Conservation (phyloP, 1,140 invertebrate species). For the Drosophila pachea region DNA sequence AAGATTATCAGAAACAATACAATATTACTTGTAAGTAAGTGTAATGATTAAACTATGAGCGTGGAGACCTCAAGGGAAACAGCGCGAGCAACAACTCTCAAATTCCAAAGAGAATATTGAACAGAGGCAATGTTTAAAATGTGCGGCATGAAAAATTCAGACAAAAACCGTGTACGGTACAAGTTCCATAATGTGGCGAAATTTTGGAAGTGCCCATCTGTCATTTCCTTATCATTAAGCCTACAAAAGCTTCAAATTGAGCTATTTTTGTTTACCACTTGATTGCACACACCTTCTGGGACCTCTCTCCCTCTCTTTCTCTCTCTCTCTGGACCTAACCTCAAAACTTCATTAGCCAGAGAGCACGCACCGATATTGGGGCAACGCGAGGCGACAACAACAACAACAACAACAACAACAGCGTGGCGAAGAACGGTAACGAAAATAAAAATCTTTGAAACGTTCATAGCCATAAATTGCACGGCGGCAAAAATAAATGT, state of each 20-base stretch:
- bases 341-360: slow-evolving; percentile 76
- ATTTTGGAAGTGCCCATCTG: slow-evolving; percentile 14
- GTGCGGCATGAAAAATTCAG: background rate
- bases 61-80: background rate
- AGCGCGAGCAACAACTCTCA: background rate
- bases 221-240: slow-evolving; percentile 38
- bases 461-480: slow-evolving; percentile 61
- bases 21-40: no score
- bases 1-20: no score
- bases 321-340: slow-evolving; percentile 33
- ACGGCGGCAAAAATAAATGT: slow-evolving; percentile 71
- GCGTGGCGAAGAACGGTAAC: background rate
- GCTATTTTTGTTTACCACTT: slow-evolving; percentile 47
- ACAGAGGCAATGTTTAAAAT: background rate
- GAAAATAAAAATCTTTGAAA: slow-evolving; percentile 19
- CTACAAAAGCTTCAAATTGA: slow-evolving; percentile 44
- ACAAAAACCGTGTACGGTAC: background rate
- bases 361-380: slow-evolving; percentile 64
- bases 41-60: no score
- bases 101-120: background rate
- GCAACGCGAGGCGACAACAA: slow-evolving; percentile 44
- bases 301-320: slow-evolving; percentile 4
- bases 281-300: slow-evolving; percentile 41
- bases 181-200: background rate
- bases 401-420: slow-evolving; percentile 4